Conservation (phyloP, 2,888 invertebrate species). For the Drosophila limbata region DNA sequence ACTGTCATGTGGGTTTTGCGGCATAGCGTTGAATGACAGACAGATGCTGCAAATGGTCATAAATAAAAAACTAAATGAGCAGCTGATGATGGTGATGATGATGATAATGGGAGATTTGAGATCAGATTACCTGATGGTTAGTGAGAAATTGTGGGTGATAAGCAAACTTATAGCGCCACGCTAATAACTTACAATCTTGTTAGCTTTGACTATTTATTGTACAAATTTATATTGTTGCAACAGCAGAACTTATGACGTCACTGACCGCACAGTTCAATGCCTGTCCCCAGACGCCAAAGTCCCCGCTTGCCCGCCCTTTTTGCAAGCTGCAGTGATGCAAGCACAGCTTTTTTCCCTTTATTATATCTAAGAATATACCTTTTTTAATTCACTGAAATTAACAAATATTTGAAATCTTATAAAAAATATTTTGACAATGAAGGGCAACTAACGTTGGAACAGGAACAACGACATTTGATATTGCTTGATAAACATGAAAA, state of each 20-base stretch:
- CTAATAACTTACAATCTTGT: conserved; percentile 10
- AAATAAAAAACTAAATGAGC: conserved; percentile 29
- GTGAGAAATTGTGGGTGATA: conserved; percentile 21
- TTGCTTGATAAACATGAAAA: neutral
- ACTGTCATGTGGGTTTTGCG: conserved; percentile 16
- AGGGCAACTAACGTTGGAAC: neutral
- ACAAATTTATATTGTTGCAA: conserved; percentile 4
- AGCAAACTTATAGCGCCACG: neutral
- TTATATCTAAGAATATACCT: too few relatives aligned
- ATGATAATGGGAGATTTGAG: conserved; percentile 9
- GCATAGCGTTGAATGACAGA: conserved; percentile 10
- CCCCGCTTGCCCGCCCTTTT: neutral
- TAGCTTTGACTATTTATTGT: conserved; percentile 1
- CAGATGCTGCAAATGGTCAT: conserved; percentile 31
- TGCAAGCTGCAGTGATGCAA: neutral
- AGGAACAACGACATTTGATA: neutral
- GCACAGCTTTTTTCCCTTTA: neutral
- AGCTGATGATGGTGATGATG: conserved; percentile 10
- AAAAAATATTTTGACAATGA: too few relatives aligned
- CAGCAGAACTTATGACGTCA: conserved; percentile 42
- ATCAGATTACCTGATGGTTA: conserved; percentile 32
- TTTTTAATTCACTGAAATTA: too few relatives aligned
- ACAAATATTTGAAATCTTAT: too few relatives aligned
- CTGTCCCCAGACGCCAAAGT: conserved; percentile 14
- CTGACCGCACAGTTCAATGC: conserved; percentile 49